Evolutionary conservation across 1,140 invertebrate genomes (phyloP), one percentile per base, ranked within the genome.

Genomic region (Drosophila sproati): DNA sequence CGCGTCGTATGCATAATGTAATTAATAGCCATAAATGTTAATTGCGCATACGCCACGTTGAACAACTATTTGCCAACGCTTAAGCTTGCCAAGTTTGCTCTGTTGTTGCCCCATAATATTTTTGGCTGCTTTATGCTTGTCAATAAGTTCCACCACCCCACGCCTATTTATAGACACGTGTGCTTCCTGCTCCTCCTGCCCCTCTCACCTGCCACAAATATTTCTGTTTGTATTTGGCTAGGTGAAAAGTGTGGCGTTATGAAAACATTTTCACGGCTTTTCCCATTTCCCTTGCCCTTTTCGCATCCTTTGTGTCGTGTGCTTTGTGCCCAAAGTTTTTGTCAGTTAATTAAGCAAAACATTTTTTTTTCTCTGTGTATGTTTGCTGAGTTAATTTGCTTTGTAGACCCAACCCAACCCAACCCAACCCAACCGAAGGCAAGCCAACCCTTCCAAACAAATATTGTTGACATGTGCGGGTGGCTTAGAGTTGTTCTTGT

Each of bases 311-410:
- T 57, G 61, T 35, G 71, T 67, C 37, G 39, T 45, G 37, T 12
- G 47, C 76, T 76, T 80, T 75, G 59, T 62, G 71, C 79, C 54
- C 34, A 80, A 88, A 88, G 37, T 89, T 88, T 85, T 85, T 88
- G 85, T 86, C 85, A 88, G 85, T 85, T 88, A 88, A 88, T 89
- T 88, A 88, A 78, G 86, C 80, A 85, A 88, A 89, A 85, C 85
- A 78, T 89, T 88, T 56, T 82, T 87, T 20, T 20, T 20, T 20
- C 20, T 20, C 20, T 20, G 20, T 20, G 20, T 20, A 20, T 87
- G 77, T 87, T 87, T 87, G 77, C 73, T 63, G 59, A 87, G 76
- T 87, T 86, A 87, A 87, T 86, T 86, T 79, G 64, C 75, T 80
- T 61, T 68, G 73, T 63, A 51, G 71, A 59, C 20, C 39, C 59